Evolutionary conservation across 2,888 invertebrate species (phyloP).

Genomic region (Shargacucullia verbasci): DNA sequence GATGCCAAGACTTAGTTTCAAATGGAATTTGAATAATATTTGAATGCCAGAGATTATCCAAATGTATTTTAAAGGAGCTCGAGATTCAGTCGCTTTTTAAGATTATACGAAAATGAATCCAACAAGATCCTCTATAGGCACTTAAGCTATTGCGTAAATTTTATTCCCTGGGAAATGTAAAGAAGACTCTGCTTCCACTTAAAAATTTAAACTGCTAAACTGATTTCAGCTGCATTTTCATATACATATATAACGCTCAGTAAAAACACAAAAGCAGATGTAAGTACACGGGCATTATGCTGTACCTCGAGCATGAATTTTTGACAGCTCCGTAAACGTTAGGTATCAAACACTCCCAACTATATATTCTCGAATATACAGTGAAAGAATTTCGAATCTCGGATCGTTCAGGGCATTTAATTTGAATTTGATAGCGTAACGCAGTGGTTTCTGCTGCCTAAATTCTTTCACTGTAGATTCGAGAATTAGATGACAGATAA

Average conservation of each 20-base stretch:
- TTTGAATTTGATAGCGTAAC: too few species aligned
- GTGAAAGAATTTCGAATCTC: too few species aligned
- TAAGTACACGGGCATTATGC: too few species aligned
- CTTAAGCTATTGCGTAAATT: neutral
- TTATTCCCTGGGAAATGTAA: neutral
- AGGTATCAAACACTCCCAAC: too few species aligned
- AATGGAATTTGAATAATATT: conserved; percentile 11
- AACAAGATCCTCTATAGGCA: too few species aligned
- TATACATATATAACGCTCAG: neutral
- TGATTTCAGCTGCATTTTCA: neutral
- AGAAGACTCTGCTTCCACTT: neutral
- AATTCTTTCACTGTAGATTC: too few species aligned
- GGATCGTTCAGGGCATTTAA: too few species aligned
- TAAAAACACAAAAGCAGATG: neutral
- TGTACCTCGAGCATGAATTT: neutral
- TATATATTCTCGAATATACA: too few species aligned
- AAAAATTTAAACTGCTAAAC: neutral
- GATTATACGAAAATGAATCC: conserved; percentile 20
- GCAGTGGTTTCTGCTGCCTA: too few species aligned
- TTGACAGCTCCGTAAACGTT: too few species aligned
- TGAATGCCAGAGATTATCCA: conserved; percentile 13
- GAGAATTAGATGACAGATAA: too few species aligned
- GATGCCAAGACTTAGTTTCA: conserved; percentile 2
- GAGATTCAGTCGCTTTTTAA: conserved; percentile 2
- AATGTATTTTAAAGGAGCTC: conserved; percentile 10